Percentiles rank a stretch among this genome's conserved stretches.
These are phyloP conservation scores for Tiphia femorata DNA, from an alignment of 2,888 invertebrate species.

Conservation along the genomic window DNA sequence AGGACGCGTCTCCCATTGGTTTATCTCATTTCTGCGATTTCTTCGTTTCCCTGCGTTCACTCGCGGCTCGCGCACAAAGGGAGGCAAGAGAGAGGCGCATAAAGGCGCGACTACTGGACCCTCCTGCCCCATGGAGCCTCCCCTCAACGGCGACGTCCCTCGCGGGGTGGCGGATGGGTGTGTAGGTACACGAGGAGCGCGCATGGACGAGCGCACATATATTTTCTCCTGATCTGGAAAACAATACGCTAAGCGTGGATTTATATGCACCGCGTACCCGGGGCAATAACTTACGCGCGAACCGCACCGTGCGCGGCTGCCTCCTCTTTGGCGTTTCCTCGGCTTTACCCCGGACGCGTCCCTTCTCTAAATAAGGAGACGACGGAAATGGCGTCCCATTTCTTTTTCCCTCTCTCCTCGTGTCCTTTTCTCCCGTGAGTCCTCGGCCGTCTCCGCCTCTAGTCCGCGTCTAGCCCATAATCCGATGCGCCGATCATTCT, in stretches of 20 bases:
- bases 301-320: too few relatives aligned
- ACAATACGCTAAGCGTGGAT: constrained; percentile 66
- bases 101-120: constrained; percentile 49
- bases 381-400: constrained; percentile 63
- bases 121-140: too few relatives aligned
- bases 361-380: constrained; percentile 65
- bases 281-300: constrained; percentile 64
- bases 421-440: too few relatives aligned
- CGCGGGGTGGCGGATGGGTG: constrained; percentile 5
- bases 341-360: constrained; percentile 46
- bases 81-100: constrained; percentile 37
- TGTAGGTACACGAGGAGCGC: constrained; percentile 13
- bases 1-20: constrained; percentile 39
- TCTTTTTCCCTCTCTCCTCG: constrained; percentile 51
- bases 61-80: constrained; percentile 49
- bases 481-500: background rate
- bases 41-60: constrained; percentile 30
- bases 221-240: constrained; percentile 69
- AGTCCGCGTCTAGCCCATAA: background rate
- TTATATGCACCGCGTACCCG: constrained; percentile 61
- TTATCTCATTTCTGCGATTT: constrained; percentile 46
- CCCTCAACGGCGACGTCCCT: constrained; percentile 36
- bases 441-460: background rate
- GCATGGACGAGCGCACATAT: constrained; percentile 52
- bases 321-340: constrained; percentile 52